phyloP scores from a whole-genome alignment of 2,113 vertebrate genomes.

The Budorcas taxicolor region DNA sequence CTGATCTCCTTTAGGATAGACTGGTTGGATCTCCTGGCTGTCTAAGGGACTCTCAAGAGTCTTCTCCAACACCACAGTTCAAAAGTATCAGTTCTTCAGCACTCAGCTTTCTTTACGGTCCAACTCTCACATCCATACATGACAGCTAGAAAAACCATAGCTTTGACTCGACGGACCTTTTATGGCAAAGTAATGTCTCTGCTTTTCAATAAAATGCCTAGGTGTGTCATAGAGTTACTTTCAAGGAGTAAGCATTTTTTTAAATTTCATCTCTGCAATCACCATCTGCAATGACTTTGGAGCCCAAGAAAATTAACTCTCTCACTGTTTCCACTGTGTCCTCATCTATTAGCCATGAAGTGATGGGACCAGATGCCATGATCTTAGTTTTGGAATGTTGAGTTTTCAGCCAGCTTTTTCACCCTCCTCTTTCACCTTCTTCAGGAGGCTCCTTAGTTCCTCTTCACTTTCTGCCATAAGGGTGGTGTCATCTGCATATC shows the following conservation, averaged over 20 bases:
- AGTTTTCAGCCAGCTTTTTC: neutral
- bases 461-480: neutral
- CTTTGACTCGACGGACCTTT: neutral
- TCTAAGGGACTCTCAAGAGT: neutral
- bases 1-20: neutral
- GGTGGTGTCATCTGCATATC: neutral
- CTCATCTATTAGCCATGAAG: neutral
- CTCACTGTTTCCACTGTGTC: neutral
- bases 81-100: neutral
- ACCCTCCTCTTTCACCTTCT: neutral
- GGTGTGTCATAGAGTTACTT: neutral
- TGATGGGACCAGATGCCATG: neutral
- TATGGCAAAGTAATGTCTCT: neutral
- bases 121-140: neutral
- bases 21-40: neutral
- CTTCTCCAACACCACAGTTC: neutral
- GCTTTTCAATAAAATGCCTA: neutral
- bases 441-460: neutral
- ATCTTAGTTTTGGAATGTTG: neutral
- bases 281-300: neutral
- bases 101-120: neutral
- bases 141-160: neutral
- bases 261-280: neutral
- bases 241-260: neutral
- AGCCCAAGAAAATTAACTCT: neutral